phyloP scores from a whole-genome alignment of 1,140 invertebrate genomes.

The Oedothorax gibbosus region DNA sequence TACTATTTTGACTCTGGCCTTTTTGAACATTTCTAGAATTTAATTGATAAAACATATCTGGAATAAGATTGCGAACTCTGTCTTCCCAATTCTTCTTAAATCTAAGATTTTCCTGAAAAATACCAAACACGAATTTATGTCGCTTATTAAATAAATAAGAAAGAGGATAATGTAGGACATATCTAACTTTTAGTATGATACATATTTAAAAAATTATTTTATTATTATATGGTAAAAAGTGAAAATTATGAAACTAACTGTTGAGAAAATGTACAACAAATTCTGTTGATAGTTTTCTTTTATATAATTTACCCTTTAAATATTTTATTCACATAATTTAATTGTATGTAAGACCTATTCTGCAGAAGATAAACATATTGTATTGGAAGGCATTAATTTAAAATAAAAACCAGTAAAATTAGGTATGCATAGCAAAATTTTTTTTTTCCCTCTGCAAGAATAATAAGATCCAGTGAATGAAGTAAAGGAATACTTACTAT shows the following conservation, averaged over 20 bases:
- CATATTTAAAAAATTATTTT: too few species aligned
- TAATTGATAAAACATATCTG: slow-evolving; percentile 47
- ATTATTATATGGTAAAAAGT: too few species aligned
- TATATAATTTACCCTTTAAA: neutral
- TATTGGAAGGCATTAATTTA: neutral
- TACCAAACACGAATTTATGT: neutral
- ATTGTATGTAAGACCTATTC: too few species aligned
- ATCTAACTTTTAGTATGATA: too few species aligned
- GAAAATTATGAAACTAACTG: too few species aligned
- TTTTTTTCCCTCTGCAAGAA: neutral
- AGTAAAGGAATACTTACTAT: slow-evolving; percentile 21
- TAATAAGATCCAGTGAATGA: neutral
- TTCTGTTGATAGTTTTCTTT: neutral
- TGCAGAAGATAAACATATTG: neutral
- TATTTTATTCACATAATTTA: too few species aligned
- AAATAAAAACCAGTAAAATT: too few species aligned
- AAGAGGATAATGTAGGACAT: neutral
- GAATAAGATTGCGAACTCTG: slow-evolving; percentile 29
- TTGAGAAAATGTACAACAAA: neutral
- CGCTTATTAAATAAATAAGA: neutral
- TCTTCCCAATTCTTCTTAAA: slow-evolving; percentile 52
- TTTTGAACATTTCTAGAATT: slow-evolving; percentile 47
- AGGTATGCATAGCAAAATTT: neutral
- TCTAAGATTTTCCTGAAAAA: slow-evolving; percentile 45
- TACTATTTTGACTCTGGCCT: slow-evolving; percentile 49